Evolutionary conservation across 2,797 vertebrate genomes (phyloP), one percentile per base, ranked within the genome.

Genomic region (Hypotaenidia okinawae): DNA sequence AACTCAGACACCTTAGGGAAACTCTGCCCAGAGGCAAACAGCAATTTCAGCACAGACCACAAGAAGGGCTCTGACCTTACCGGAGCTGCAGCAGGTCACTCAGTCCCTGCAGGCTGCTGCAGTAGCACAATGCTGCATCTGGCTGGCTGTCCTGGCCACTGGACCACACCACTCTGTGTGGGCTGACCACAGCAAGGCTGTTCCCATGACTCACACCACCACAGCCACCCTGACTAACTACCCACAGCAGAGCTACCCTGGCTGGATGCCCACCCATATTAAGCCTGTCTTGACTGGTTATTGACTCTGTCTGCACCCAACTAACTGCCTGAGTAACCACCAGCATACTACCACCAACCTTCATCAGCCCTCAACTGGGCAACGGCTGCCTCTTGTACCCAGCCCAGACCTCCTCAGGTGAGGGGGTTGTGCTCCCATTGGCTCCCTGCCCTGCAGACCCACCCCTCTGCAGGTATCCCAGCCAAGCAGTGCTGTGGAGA

Each of bases 301-400:
- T 7, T 15, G 28, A 28, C 47, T 27, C 19, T 13, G 13, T 15
- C 14, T 3, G 0, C 37, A 37, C 4, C 18, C 1, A 33, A 15
- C 11, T 0, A 41, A 16, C 23, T 1, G 3, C 43, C 43, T 45
- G 18, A 49, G 18, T 0, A 5, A 35, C 35, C 1, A 6, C 10
- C 25, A 11, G 10, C 37, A 6, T 5, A 1, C 23, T 4, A 2
- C 23, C 9, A 7, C 17, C n/a, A 6, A 1, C 30, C 9, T 0
- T 0, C n/a, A 22, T 13, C 49, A 30, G 1, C 16, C 27, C 61
- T 8, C 21, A 4, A 1, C 39, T 2, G 1, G 5, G 1, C 16
- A 13, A 13, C 4, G 0, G 17, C 19, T 8, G 14, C 41, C 27
- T 18, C 12, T 6, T 2, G 2, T 4, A 3, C 16, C 4, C 62